Evolutionary conservation across 1,140 invertebrate species (phyloP), one percentile per base, ranked within the genome.

Genomic region (Armadillidium nasatum): DNA sequence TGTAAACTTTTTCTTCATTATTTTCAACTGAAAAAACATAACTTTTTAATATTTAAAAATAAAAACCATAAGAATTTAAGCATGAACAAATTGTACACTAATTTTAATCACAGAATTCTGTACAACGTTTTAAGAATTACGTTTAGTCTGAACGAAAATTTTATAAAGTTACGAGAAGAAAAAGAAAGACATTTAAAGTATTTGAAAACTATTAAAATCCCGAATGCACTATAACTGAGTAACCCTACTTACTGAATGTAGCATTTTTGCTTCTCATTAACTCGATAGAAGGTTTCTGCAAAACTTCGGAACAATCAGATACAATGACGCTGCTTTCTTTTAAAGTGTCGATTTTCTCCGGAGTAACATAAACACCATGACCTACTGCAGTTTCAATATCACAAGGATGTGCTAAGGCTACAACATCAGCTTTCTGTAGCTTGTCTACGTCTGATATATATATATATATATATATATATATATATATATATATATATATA

Each of bases 311-410:
- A 33, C 78, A 79, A 33, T 77, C 75, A 19, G 22, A 44, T n/a
- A 71, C 44, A 21, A 67, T 67, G 54, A 33, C 43, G 0, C 4
- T 4, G 7, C 23, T 21, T 22, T 21, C 33, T 46, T 45, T 46
- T 19, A 19, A 10, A 7, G 7, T 13, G 4, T 33, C 22, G 23
- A 44, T 73, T 6, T 10, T n/a, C 23, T 70, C 15, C 10, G 67
- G 43, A 21, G 78, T n/a, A 3, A 80, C 79, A 72, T 80, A 80
- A 4, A 80, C 79, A 15, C 79, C 79, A 72, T 80, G 79, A 0
- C 76, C 79, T 15, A 70, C 50, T 6, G 76, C 79, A 23, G 68
- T 73, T 19, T n/a, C 7, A 13, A 80, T 33, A 54, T 45, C 43
- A 21, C 76, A 80, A n/a, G 79, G 79, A 44, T 80, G 79, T 0